Conservation (phyloP, 1,140 invertebrate genomes). For the Drosophila arizonae region DNA sequence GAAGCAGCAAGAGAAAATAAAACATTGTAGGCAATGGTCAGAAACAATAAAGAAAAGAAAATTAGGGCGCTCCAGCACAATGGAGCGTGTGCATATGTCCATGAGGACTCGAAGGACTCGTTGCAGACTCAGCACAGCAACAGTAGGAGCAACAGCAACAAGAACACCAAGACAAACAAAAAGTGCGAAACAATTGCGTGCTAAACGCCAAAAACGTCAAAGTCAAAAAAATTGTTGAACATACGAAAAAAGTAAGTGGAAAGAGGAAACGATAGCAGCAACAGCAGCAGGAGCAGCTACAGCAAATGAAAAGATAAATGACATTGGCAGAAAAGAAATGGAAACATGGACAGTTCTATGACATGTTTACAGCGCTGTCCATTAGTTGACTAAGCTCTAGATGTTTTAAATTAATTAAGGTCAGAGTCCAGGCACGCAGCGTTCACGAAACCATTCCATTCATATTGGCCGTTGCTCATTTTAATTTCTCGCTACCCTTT, state of each 20-base stretch:
- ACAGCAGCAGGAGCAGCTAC: conserved; percentile 32
- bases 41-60: conserved; percentile 56
- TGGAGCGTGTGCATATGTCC: conserved; percentile 56
- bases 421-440: conserved; percentile 22
- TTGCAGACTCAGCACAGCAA: conserved; percentile 43
- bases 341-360: conserved; percentile 20
- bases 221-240: conserved; percentile 42
- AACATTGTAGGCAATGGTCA: conserved; percentile 63
- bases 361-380: conserved; percentile 30
- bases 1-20: conserved; percentile 5
- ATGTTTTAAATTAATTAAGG: conserved; percentile 57
- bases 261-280: conserved; percentile 26
- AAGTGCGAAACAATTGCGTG: conserved; percentile 79
- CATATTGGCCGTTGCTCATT: conserved; percentile 18
- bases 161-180: conserved; percentile 37
- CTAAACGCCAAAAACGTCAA: conserved; percentile 78
- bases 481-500: conserved; percentile 3
- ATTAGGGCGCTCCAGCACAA: conserved; percentile 58
- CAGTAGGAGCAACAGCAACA: conserved; percentile 26
- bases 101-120: conserved; percentile 39
- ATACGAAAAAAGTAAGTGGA: conserved; percentile 33
- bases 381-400: conserved; percentile 39
- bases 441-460: conserved; percentile 39
- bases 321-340: conserved; percentile 31
- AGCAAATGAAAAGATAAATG: conserved; percentile 75